These are phyloP conservation scores for Butorides virescens DNA, from an alignment of 2,113 vertebrate species.

Conservation along the genomic window DNA sequence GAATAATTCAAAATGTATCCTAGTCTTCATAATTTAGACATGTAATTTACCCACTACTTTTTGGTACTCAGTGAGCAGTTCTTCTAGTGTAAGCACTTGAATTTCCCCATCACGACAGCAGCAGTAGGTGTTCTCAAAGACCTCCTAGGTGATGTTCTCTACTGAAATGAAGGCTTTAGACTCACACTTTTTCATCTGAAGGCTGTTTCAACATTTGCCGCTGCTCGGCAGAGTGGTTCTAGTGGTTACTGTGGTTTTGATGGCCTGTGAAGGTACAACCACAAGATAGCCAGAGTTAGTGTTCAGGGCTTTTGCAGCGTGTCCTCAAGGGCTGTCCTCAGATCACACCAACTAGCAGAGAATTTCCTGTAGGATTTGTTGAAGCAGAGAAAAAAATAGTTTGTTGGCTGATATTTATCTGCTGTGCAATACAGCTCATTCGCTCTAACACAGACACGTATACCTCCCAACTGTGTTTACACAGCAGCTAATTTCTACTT, in stretches of 20 bases:
- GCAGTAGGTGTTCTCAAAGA: neutral
- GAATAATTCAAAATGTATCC: neutral
- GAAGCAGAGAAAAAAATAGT: neutral
- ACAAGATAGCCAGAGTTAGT: neutral
- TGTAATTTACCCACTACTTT: neutral
- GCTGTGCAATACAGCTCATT: neutral
- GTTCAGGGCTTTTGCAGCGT: neutral
- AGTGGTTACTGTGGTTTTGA: neutral
- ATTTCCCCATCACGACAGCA: neutral
- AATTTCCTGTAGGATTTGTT: neutral
- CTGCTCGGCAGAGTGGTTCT: neutral
- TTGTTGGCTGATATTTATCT: conserved; percentile 20
- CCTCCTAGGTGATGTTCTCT: neutral
- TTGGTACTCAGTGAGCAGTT: neutral
- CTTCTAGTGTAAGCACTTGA: neutral
- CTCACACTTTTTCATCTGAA: neutral
- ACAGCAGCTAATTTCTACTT: conserved; percentile 46
- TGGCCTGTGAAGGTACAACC: neutral
- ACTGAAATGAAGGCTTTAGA: neutral
- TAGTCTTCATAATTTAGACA: neutral
- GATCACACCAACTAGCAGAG: neutral
- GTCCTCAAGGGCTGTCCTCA: neutral
- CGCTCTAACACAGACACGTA: neutral
- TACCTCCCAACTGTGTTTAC: conserved; percentile 51
- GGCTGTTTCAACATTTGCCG: neutral